Evolutionary conservation across 2,113 vertebrate genomes (phyloP).

Genomic region (Malurus elegans): DNA sequence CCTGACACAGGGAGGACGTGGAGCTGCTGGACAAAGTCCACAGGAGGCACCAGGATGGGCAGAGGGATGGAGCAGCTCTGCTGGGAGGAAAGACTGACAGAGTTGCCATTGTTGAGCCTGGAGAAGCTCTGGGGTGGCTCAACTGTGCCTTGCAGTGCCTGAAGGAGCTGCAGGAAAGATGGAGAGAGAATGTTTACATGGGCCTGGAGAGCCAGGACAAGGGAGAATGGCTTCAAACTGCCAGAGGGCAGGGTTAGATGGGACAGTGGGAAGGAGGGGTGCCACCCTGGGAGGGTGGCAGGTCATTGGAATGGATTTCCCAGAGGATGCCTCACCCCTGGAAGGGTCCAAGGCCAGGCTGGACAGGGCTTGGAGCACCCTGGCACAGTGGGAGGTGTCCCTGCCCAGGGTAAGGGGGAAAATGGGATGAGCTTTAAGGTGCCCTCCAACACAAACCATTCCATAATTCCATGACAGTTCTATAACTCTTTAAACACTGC

Average conservation of each 20-base stretch:
- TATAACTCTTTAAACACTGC: not conserved
- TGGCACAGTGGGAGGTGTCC: not conserved
- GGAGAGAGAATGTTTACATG: not conserved
- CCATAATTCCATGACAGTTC: not conserved
- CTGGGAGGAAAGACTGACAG: not conserved
- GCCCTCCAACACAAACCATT: not conserved
- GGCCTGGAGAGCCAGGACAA: not conserved
- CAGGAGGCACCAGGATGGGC: not conserved
- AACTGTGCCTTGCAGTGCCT: not conserved
- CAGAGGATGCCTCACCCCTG: not conserved
- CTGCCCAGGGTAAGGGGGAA: not conserved
- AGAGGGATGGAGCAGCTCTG: not conserved
- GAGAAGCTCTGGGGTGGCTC: fast-evolving
- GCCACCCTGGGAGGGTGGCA: not conserved
- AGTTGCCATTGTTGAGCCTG: not conserved
- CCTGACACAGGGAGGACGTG: not conserved
- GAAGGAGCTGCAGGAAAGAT: not conserved
- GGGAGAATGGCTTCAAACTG: not conserved
- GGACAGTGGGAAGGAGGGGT: not conserved
- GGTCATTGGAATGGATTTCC: not conserved
- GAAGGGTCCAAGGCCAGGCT: not conserved
- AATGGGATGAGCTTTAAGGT: not conserved
- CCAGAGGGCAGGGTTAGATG: not conserved
- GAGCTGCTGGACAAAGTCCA: too few species aligned
- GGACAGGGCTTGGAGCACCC: not conserved